Base-by-base conservation (phyloP, 2,888 invertebrate genomes). In the Cerastis leucographa region DNA sequence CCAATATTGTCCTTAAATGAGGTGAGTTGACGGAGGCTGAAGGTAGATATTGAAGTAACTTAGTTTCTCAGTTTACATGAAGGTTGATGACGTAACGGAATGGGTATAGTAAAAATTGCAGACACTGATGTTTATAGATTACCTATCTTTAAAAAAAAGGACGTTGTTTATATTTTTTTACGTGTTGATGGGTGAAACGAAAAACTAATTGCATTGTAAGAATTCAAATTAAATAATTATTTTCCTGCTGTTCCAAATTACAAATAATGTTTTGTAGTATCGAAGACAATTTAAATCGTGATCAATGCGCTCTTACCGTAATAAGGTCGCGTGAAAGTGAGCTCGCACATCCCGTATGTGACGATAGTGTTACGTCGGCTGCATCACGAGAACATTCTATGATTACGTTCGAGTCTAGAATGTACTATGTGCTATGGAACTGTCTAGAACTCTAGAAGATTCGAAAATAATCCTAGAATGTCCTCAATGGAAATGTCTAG, bases 21-120 rank as follows among this genome's bases (percentile, higher is more conserved):
- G 11, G 94, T 94, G 75, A 96, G 82, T 70, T 91, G 89, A 17
- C 93, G 92, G 51, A 96, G 90, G 82, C 96, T 96, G 87, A 12
- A 67, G 14, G 17, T 69, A 49, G 44, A 49, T n/a, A 69, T 56
- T 51, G 1, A 49, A 64, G 5, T 64, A 12, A 54, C 9, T n/a
- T n/a, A 17, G n/a, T 40, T 54, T 54, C n/a, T 54, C n/a, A 54
- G n/a, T 54, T n/a, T n/a, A 12, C n/a, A n/a, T n/a, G 5, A 14
- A 25, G 6, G 12, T 56, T 12, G 25, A 2, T 14, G 8, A 44
- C 7, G 2, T 2, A 44, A 56, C 25, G 9, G 22, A 9, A 70
- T 51, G 11, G 51, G 17, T 44, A n/a, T 76, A 62, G 49, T 42
- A 42, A n/a, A 7, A 7, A 72, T 12, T 46, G 11, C 29, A 44